A percentile compares a stretch with the other conserved stretches of the same genome.
Conservation (phyloP, 2,113 vertebrate species). For the Eidolon helvum region DNA sequence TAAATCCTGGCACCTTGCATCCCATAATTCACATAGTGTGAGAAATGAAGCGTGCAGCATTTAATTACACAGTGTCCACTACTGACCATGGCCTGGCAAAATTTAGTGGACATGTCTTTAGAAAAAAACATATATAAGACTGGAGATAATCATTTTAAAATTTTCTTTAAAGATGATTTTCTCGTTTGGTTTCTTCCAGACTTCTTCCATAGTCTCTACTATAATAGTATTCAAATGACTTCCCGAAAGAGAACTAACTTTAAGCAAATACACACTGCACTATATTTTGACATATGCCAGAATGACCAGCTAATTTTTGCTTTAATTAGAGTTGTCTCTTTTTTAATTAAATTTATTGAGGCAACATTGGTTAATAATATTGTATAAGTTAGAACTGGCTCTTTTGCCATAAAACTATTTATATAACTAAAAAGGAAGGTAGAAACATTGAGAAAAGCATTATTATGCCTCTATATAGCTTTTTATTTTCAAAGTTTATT, state of each 20-base stretch:
- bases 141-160: not conserved
- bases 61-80: not conserved
- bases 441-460: not conserved
- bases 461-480: not conserved
- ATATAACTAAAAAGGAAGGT: conserved; percentile 21
- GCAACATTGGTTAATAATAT: too few relatives aligned
- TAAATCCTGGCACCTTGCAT: not conserved
- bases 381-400: too few relatives aligned
- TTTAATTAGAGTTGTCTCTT: not conserved
- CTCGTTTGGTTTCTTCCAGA: not conserved
- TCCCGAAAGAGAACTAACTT: not conserved
- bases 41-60: not conserved
- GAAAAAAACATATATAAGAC: not conserved
- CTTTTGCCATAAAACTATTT: not conserved
- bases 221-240: not conserved
- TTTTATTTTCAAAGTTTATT: conserved; percentile 33
- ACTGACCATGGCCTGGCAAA: not conserved
- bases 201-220: not conserved
- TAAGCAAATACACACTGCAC: not conserved
- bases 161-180: conserved; percentile 1
- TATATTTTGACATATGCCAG: not conserved
- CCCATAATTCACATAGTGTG: not conserved
- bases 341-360: too few relatives aligned
- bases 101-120: not conserved
- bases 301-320: not conserved